phyloP scores from a whole-genome alignment of 2,113 vertebrate species.

The Archilochus colubris region DNA sequence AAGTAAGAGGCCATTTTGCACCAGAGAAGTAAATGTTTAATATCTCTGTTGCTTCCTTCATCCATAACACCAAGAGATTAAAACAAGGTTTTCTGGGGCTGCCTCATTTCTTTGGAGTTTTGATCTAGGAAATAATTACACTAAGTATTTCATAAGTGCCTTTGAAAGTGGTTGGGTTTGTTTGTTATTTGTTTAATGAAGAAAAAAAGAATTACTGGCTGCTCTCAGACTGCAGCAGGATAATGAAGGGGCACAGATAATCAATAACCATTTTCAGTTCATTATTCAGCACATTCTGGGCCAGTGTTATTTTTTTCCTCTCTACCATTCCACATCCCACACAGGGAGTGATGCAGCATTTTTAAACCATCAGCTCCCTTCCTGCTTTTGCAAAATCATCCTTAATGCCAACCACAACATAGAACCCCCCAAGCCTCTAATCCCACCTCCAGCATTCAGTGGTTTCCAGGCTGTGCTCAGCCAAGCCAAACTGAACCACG shows the following conservation, averaged over 20 bases:
- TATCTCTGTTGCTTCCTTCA: neutral
- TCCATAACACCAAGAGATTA: conserved; percentile 52
- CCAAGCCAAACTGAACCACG: neutral
- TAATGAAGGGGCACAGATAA: conserved; percentile 38
- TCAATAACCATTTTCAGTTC: conserved; percentile 48
- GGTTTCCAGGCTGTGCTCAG: neutral
- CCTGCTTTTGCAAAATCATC: neutral
- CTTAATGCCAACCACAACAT: neutral
- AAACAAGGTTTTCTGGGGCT: conserved; percentile 33
- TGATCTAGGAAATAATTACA: conserved; percentile 43
- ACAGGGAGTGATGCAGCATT: neutral
- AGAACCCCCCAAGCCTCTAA: neutral
- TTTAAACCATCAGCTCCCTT: neutral
- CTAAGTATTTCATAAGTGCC: conserved; percentile 39
- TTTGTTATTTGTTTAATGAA: neutral
- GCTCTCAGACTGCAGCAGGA: neutral
- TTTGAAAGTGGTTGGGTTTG: neutral
- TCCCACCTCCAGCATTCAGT: neutral
- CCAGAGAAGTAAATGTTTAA: conserved; percentile 50
- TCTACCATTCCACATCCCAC: neutral
- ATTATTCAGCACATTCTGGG: conserved; percentile 35
- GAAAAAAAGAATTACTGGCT: neutral
- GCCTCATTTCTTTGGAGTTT: conserved; percentile 23
- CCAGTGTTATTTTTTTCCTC: neutral
- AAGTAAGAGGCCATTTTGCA: conserved; percentile 11